Evolutionary conservation across 2,888 invertebrate species (phyloP).

Genomic region (Horisme vitalbata): DNA sequence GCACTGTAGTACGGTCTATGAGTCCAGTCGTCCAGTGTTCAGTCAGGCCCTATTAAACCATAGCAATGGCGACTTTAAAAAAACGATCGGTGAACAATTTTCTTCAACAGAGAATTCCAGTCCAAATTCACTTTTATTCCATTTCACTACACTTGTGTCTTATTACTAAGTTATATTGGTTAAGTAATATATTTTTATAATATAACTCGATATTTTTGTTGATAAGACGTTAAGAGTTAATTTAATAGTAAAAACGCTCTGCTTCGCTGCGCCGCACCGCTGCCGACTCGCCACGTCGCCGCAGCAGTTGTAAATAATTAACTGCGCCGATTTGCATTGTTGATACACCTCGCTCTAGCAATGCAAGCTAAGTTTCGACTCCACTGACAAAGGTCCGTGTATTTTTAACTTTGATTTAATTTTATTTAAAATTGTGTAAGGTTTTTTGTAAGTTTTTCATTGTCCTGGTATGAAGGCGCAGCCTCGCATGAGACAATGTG

Average conservation of each 20-base stretch:
- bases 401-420: conserved; percentile 14
- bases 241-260: background rate
- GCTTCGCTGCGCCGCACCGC: background rate
- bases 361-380: conserved; percentile 8
- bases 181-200: no score
- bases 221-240: no score
- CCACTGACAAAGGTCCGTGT: conserved; percentile 7
- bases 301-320: conserved; percentile 28
- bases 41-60: no score
- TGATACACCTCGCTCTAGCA: conserved; percentile 16
- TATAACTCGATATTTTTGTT: no score
- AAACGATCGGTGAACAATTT: no score
- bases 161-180: no score
- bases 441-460: conserved; percentile 8
- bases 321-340: conserved; percentile 23
- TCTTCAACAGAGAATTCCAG: no score
- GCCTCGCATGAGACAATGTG: conserved; percentile 2
- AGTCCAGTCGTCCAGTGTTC: no score
- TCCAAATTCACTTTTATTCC: no score
- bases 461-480: background rate
- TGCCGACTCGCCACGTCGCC: conserved; percentile 5
- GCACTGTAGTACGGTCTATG: no score
- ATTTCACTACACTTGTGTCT: no score
- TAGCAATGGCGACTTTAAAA: no score
- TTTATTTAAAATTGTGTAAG: conserved; percentile 10